Evolutionary conservation across 2,113 vertebrate species (phyloP), one percentile per base, ranked within the genome.

Genomic region (Melospiza melodia): DNA sequence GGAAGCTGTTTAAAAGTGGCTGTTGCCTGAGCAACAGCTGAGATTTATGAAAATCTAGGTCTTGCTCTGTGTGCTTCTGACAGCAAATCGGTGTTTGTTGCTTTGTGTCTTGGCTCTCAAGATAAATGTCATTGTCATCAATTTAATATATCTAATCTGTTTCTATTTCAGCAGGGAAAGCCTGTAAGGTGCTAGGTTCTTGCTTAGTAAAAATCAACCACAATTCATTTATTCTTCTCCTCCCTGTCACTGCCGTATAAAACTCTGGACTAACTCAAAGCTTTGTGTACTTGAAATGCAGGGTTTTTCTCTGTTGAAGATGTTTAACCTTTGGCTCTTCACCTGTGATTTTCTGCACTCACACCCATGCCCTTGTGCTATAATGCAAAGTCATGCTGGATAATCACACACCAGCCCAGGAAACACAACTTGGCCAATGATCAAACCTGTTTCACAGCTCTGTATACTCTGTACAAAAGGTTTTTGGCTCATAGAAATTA

Each of bases 311-410:
- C 8, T 31, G 12, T 39, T 75, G 49, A 33, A 87, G 90, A 37
- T 43, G 35, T 51, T 87, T 20, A 57, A 27, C 27, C 61, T 89
- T 89, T 87, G 51, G 12, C 39, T 89, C 33, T 51, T 94, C 77
- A 89, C 62, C 74, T 93, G 61, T 65, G 52, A 58, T 84, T 87
- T 79, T 43, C 62, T 94, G 84, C 30, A 55, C 49, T 93, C 68
- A 30, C 71, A 61, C 33, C 80, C 3, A 11, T 76, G 88, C 74
- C 94, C 92, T 95, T 96, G 90, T 92, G 59, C 72, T 81, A 0
- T 57, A 89, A 31, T 92, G 90, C 94, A 95, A 89, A 94, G 92
- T 96, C 96, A 96, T 89, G 87, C 89, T 87, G 84, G 92, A 87
- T 94, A 94, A 96, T 90, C 90, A 89, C 6, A 4, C 80, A 66